Evolutionary conservation across 2,888 invertebrate species (phyloP).

Genomic region (Leptarthrus brevirostris): DNA sequence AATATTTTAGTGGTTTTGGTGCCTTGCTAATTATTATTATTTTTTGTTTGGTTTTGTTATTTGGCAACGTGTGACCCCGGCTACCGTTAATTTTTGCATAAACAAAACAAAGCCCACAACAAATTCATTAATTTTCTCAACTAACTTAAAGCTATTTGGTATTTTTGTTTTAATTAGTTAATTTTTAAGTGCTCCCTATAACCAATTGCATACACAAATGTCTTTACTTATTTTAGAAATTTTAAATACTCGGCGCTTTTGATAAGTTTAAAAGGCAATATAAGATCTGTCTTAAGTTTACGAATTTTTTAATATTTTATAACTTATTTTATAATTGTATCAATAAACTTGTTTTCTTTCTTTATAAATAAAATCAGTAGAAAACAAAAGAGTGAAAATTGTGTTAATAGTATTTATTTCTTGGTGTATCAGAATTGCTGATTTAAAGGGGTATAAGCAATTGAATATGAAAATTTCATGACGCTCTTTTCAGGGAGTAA

Average conservation of each 20-base stretch:
- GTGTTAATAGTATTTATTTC: neutral
- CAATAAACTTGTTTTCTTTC: no score
- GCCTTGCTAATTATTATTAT: neutral
- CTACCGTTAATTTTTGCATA: conserved; percentile 38
- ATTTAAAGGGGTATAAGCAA: no score
- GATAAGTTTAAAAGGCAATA: conserved; percentile 16
- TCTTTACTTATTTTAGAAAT: conserved; percentile 25
- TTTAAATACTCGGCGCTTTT: conserved; percentile 11
- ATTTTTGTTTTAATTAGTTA: neutral
- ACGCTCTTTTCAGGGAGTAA: no score
- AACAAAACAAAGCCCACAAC: conserved; percentile 46
- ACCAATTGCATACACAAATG: conserved; percentile 48
- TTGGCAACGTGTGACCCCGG: conserved; percentile 32
- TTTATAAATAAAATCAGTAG: no score
- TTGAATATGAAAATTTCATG: no score
- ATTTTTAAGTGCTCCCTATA: conserved; percentile 50
- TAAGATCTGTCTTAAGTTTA: neutral
- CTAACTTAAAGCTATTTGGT: conserved; percentile 32
- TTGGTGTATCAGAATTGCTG: no score
- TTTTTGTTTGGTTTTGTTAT: conserved; percentile 26
- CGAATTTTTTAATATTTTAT: no score
- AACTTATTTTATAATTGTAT: no score
- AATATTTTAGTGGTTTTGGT: conserved; percentile 33
- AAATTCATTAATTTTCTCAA: neutral
- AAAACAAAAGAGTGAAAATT: no score